Conservation (phyloP, 2,113 vertebrate species). For the Nesogale talazaci region DNA sequence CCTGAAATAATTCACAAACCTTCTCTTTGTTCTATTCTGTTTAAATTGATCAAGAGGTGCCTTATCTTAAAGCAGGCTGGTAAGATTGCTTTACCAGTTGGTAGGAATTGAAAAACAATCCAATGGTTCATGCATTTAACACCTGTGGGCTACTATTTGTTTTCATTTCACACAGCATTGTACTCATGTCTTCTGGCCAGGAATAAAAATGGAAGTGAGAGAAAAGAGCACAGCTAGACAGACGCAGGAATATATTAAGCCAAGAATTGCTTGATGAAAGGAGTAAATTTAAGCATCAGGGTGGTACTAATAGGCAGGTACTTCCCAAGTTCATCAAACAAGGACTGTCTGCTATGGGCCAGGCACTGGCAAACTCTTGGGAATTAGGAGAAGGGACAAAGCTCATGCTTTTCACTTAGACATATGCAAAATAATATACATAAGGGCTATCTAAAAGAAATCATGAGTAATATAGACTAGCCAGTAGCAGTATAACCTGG, state of each 20-base stretch:
- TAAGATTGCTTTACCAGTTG: neutral
- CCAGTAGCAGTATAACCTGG: neutral
- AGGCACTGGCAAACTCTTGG: neutral
- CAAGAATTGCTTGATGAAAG: neutral
- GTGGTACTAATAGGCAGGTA: neutral
- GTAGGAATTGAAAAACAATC: conserved; percentile 42
- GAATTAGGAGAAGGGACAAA: neutral
- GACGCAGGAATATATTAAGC: neutral
- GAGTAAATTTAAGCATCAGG: conserved; percentile 17
- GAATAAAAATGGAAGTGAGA: neutral
- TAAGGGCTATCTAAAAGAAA: neutral
- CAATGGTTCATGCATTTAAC: conserved; percentile 10
- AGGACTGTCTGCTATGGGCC: neutral
- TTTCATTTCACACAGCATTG: conserved; percentile 72
- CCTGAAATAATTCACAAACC: conserved; percentile 17
- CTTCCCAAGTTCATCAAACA: conserved; percentile 29
- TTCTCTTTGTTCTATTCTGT: neutral
- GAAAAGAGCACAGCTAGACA: neutral
- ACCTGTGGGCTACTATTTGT: conserved; percentile 30
- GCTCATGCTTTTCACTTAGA: neutral
- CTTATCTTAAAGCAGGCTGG: conserved; percentile 45
- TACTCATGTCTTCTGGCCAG: conserved; percentile 40
- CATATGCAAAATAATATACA: neutral
- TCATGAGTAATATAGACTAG: neutral
- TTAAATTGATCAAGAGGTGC: conserved; percentile 41